Evolutionary conservation across 2,797 vertebrate genomes (phyloP), one percentile per base, ranked within the genome.

Genomic region (Emydoidea blandingii): DNA sequence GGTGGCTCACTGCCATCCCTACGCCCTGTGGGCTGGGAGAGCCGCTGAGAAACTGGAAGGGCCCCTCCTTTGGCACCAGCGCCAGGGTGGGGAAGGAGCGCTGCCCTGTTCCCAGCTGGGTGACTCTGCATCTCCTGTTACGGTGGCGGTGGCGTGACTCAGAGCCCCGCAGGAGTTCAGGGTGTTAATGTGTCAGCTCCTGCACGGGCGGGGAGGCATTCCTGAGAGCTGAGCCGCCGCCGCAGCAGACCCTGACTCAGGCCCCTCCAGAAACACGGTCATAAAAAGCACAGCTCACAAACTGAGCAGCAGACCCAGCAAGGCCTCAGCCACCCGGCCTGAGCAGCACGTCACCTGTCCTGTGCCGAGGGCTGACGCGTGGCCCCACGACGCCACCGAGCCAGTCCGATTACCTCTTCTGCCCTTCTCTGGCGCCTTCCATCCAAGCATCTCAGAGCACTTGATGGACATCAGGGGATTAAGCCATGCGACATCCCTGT

Each of bases 211-310:
- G 6, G 9, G 87, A 91, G 53, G 16, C 54, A 53, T 84, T 72
- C 27, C 57, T 31, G 72, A 1, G 3, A 15, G 3, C 83, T 0
- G 0, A 89, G 79, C 87, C 31, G n/a, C 88, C 84, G 86, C 83
- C 0, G 19, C 1, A 0, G 78, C 83, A n/a, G 65, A n/a, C 65
- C 37, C 65, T 11, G 34, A 6, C 10, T 10, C n/a, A 72, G 65
- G n/a, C 65, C 65, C n/a, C 34, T 37, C n/a, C 65, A 10, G 65
- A 21, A 68, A 68, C 9, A 72, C 3, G 5, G n/a, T 10, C 9
- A 9, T 2, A 37, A 23, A 23, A 37, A 72, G 14, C n/a, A 12
- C 65, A 41, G 65, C 65, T 12, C 65, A 62, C 65, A 12, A 5
- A 12, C n/a, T 6, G 65, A n/a, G 12, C 18, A 3, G 34, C 16